Base-by-base conservation (phyloP, 2,888 invertebrate species). In the Drosophila villosipedis region DNA sequence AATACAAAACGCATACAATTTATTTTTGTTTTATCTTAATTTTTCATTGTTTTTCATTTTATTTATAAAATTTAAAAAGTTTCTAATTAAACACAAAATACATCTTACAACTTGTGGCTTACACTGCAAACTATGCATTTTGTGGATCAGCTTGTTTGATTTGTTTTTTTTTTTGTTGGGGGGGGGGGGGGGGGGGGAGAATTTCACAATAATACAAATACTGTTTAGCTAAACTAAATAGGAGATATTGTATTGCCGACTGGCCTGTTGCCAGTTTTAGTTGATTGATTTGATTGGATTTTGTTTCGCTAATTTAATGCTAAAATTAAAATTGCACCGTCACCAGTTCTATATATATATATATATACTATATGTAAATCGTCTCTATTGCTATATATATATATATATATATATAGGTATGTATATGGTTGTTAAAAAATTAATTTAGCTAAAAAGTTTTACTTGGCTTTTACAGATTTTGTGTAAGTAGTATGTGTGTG, bases 321-420 rank as follows among this genome's bases (percentile, higher is more conserved):
- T 84, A 83, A 87, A 90, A 89, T 83, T 89, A 89, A 88, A 88
- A 86, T 90, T 91, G 89, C 91, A 90, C 89, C 91, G 83, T 91
- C 91, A 91, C 91, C 91, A 87, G 83, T 87, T 85, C 76, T 80
- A 76, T 72, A 82, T 76, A 68, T 53, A 73, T 73, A 71, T 67
- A 71, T 72, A 66, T 76, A 28, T 28, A 71, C 41, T 30, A 39
- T 68, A 59, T 61, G 49, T 66, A 54, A 54, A 59, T 66, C 47
- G 41, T 62, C 22, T 52, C 58, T 62, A 70, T 79, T 82, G 68
- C 60, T 79, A 69, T 74, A 78, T 67, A 58, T 81, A 69, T 75
- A 78, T 69, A 37, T 78, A 68, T 75, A 78, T 68, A 55, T 80
- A 68, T 73, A 78, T 69, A 61, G 65, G 68, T 80, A 83, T 78